phyloP scores from a whole-genome alignment of 1,140 invertebrate genomes.

The Tetramorium simillimum region DNA sequence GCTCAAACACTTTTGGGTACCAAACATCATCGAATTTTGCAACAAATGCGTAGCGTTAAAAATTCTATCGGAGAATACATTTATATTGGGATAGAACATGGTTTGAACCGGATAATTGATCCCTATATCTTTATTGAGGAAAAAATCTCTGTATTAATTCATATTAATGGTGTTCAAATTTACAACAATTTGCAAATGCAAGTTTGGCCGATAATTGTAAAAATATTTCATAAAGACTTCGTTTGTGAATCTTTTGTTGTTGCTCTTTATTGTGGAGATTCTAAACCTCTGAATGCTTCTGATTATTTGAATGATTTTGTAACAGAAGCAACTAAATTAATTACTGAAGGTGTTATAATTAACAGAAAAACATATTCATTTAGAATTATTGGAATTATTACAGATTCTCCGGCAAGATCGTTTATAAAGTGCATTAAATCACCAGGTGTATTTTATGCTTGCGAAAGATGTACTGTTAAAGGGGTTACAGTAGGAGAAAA shows the following conservation, averaged over 20 bases:
- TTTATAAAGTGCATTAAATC: slow-evolving; percentile 11
- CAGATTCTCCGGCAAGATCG: background rate
- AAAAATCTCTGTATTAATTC: background rate
- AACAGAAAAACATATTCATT: background rate
- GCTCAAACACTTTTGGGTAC: background rate
- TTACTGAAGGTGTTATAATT: background rate
- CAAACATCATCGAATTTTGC: background rate
- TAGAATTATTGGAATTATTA: background rate
- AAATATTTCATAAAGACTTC: background rate
- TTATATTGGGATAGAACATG: background rate
- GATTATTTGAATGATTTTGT: slow-evolving; percentile 19
- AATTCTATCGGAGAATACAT: background rate
- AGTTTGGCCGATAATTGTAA: background rate
- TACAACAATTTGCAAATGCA: background rate
- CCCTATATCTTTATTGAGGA: background rate
- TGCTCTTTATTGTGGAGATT: background rate
- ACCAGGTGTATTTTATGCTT: background rate
- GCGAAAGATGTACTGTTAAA: background rate
- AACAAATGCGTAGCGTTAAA: background rate
- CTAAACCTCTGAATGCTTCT: background rate
- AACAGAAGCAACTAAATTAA: background rate
- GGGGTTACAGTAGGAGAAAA: background rate
- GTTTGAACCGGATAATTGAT: background rate
- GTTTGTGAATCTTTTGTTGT: background rate
- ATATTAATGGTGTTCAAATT: slow-evolving; percentile 4